phyloP scores from a whole-genome alignment of 2,113 vertebrate species.

The Pangasianodon gigas region DNA sequence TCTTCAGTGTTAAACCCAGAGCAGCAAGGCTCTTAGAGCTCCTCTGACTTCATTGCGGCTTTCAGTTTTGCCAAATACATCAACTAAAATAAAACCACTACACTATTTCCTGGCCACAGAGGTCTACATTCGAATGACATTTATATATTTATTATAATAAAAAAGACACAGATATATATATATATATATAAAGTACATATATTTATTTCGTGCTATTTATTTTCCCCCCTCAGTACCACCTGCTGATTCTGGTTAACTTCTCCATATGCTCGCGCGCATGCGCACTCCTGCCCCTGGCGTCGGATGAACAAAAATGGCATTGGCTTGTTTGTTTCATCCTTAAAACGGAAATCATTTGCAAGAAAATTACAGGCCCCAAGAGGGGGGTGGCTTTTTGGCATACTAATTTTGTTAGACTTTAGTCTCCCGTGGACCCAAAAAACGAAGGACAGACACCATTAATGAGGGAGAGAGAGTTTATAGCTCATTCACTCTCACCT shows the following conservation, averaged over 20 bases:
- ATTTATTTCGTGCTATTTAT: not conserved
- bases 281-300: slow-evolving; percentile 54
- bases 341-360: slow-evolving; percentile 91
- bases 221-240: slow-evolving; percentile 73
- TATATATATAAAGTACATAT: not conserved
- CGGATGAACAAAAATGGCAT: slow-evolving; percentile 76
- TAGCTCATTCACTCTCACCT: slow-evolving; percentile 17
- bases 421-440: slow-evolving; percentile 89
- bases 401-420: slow-evolving; percentile 99
- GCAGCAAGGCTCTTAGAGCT: not conserved
- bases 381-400: slow-evolving; percentile 91
- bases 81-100: not conserved
- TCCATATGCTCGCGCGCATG: slow-evolving; percentile 77
- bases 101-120: not conserved
- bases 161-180: not conserved
- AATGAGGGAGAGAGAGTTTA: slow-evolving; percentile 74
- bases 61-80: not conserved
- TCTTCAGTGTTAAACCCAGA: not conserved
- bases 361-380: slow-evolving; percentile 96
- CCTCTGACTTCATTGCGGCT: not conserved
- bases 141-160: not conserved
- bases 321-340: slow-evolving; percentile 91
- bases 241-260: slow-evolving; percentile 91
- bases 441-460: slow-evolving; percentile 78
- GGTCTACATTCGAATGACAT: not conserved